A percentile compares a stretch with the other conserved stretches of the same genome.
Conservation (phyloP, 1,140 invertebrate species). For the Procambarus virginalis region DNA sequence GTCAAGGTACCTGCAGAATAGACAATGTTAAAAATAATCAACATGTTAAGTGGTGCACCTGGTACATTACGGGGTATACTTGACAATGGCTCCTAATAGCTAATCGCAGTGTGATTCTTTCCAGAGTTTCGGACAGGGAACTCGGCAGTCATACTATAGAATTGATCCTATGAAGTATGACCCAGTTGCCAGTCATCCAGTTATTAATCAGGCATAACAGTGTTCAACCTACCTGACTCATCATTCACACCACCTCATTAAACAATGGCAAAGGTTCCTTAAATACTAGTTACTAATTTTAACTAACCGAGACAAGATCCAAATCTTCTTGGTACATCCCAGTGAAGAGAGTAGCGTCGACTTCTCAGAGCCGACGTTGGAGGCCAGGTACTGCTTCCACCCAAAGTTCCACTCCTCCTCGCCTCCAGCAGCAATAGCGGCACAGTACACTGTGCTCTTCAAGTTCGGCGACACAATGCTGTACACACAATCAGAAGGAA, state of each 20-base stretch:
- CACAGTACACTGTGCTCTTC: conserved; percentile 74
- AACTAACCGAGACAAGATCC: conserved; percentile 74
- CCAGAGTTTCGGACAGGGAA: too few species aligned
- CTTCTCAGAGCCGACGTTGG: conserved; percentile 78
- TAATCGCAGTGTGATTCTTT: too few species aligned
- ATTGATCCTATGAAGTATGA: too few species aligned
- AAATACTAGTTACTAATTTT: neutral
- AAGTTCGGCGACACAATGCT: conserved; percentile 74
- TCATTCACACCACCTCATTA: too few species aligned
- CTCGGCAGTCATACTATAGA: too few species aligned
- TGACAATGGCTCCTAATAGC: too few species aligned
- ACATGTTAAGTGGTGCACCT: too few species aligned
- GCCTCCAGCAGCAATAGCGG: conserved; percentile 74
- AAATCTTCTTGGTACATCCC: conserved; percentile 78
- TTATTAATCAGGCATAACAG: too few species aligned
- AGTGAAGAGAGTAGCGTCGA: conserved; percentile 80
- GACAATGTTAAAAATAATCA: too few species aligned
- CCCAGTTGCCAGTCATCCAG: too few species aligned
- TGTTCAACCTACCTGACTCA: too few species aligned
- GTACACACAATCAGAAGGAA: neutral
- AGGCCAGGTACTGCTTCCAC: conserved; percentile 73
- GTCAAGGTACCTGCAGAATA: conserved; percentile 27
- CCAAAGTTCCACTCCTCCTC: conserved; percentile 75
- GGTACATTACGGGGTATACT: too few species aligned
- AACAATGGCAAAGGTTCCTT: neutral